Evolutionary conservation across 2,888 invertebrate species (phyloP), one percentile per base, ranked within the genome.

Genomic region (Leucoma salicis): DNA sequence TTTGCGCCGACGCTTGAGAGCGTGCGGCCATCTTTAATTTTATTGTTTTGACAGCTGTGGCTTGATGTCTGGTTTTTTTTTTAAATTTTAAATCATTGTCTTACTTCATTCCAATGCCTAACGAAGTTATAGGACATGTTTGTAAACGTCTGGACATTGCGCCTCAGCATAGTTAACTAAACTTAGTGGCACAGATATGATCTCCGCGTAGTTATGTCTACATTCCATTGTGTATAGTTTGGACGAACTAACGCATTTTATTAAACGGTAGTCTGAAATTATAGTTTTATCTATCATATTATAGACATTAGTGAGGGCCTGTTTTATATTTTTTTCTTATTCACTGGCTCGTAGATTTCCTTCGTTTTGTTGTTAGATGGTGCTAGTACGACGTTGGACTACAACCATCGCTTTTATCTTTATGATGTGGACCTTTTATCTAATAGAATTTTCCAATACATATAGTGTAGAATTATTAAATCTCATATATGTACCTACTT

Each of bases 251-350:
- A 51, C 73, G 74, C 75, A 75, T 80, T 76, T 74, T 70, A 73
- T 77, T 77, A 11, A 71, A 66, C 71, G 60, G 79, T 82, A 74
- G 63, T 61, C 52, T 59, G 57, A 41, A 55, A 58, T 70, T 65
- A 63, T 71, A 69, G 5, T 16, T 76, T 74, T 62, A 50, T 60
- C 57, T 57, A 58, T 69, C 69, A 76, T 82, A 80, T 80, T 16
- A n/a, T n/a, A 75, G 64, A 67, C 8, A 63, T 70, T 82, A 82
- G 83, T 71, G 59, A 76, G 76, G 82, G 82, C 82, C 84, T 85
- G 84, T 79, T 82, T 57, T 46, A 16, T 29, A 34, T 28, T 33
- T 52, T 52, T 49, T 53, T 52, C 50, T 42, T 65, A 61, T 46
- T 53, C 55, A 60, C 60, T 38, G 53, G 58, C 65, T 64, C 62